Evolutionary conservation across 1,140 invertebrate genomes (phyloP).

Genomic region (Ctenoplectra terminalis): DNA sequence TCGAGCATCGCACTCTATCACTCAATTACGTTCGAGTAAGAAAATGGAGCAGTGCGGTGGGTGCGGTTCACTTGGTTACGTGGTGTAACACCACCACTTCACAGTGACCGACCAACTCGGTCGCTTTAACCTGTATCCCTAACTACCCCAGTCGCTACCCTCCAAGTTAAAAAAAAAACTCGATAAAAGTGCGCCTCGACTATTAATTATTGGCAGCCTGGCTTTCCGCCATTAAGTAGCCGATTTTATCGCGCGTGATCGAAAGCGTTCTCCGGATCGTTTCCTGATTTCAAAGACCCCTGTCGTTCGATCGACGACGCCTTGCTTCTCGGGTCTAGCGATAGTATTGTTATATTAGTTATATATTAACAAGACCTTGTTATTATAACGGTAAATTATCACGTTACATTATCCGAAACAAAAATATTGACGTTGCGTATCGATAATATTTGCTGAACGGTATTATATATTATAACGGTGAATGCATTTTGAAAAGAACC

Average conservation of each 20-base stretch:
- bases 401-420: background rate
- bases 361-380: background rate
- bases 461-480: background rate
- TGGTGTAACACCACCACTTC: conserved; percentile 63
- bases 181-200: conserved; percentile 38
- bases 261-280: background rate
- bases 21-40: conserved; percentile 63
- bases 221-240: conserved; percentile 37
- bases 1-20: conserved; percentile 13
- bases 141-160: conserved; percentile 31
- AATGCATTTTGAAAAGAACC: background rate
- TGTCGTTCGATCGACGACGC: background rate
- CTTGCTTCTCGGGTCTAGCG: background rate
- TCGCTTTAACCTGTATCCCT: conserved; percentile 64
- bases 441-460: background rate
- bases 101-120: conserved; percentile 69
- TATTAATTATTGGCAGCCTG: conserved; percentile 45
- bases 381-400: conserved; percentile 3
- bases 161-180: conserved; percentile 52
- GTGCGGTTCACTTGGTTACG: conserved; percentile 66
- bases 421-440: background rate
- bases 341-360: background rate
- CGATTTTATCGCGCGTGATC: background rate
- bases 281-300: background rate
- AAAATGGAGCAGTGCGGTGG: conserved; percentile 66